Evolutionary conservation across 1,140 invertebrate species (phyloP), one percentile per base, ranked within the genome.

Genomic region (Drosophila bipectinata): DNA sequence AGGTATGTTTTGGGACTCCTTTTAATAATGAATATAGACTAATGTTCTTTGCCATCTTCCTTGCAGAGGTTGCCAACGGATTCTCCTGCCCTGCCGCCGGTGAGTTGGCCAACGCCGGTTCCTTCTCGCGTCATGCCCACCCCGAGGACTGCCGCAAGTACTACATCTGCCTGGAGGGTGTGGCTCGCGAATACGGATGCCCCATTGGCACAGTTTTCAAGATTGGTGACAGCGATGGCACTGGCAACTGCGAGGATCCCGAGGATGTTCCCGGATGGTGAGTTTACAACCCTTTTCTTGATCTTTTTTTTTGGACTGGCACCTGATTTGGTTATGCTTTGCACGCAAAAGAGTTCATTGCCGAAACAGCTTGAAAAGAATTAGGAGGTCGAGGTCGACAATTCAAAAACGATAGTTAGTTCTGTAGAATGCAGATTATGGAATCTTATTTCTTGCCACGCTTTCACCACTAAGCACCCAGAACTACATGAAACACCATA

Each of bases 171-270:
- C 92, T 98, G 48, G 97, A 98, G 91, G 96, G 96, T 67, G 95
- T 95, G 54, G 96, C 97, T 62, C 94, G 98, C 78, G 97, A 98
- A 92, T 98, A 98, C 92, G 97, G 98, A 59, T 98, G 98, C 93
- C 97, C 97, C 76, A 97, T 98, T 89, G 98, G 97, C 64, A 98
- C 97, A 18, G 98, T 98, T 10, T 98, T 98, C 96, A 98, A 98
- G 92, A 98, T 98, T 91, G 97, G 97, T 51, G 96, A 97, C 81
- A 92, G 95, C 78, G 97, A 98, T 63, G 97, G 97, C 78, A 96
- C 95, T 67, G 97, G 97, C 64, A 97, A 97, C 93, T 98, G 98
- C 92, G 96, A 97, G 92, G 97, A 98, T 88, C 97, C 97, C 63
- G 96, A 97, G 93, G 97, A 97, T 92, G 97, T 98, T 93, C 96